Evolutionary conservation across 2,113 vertebrate species (phyloP), one percentile per base, ranked within the genome.

Genomic region (Vanacampus margaritifer): DNA sequence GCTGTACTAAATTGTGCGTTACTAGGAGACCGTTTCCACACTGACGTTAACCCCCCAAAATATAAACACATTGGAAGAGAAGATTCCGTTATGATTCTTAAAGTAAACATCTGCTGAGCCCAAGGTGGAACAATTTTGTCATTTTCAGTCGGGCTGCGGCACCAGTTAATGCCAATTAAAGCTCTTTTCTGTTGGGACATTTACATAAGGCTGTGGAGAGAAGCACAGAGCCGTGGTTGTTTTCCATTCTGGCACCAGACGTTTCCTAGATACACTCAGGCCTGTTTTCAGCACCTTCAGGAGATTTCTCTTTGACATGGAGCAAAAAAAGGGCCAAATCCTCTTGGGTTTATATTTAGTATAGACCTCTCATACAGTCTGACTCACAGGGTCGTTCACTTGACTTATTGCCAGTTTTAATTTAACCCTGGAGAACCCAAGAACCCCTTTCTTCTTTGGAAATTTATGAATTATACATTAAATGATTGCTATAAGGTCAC

Each of bases 251-350:
- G 85, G 85, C 86, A 80, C 58, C 50, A 24, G 61, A 60, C 48
- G 83, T 88, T 87, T 86, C 88, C 86, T 87, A 84, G 87, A 85
- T 73, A 88, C 86, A 81, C 80, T 75, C 82, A 73, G 77, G 79
- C 76, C 77, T 74, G 70, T 83, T 88, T 86, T 84, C 79, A 80
- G 80, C 83, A 87, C 86, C 87, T 89, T 84, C 73, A 73, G 79
- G 75, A 86, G 79, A 79, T 79, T 84, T 83, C 73, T 83, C 80
- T 81, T 88, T 81, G 74, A 83, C 74, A 80, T 81, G 84, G 58
- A 67, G 62, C 50, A 64, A 76, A 74, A 79, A 74, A 72, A 59
- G 57, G 72, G 66, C 32, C 60, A 56, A 76, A 80, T 77, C 72
- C 76, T 64, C 54, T 56, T 0, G 0, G 28, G 72, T 73, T 82